Conservation (phyloP, 2,888 invertebrate genomes). For the Palloptera scutellata region DNA sequence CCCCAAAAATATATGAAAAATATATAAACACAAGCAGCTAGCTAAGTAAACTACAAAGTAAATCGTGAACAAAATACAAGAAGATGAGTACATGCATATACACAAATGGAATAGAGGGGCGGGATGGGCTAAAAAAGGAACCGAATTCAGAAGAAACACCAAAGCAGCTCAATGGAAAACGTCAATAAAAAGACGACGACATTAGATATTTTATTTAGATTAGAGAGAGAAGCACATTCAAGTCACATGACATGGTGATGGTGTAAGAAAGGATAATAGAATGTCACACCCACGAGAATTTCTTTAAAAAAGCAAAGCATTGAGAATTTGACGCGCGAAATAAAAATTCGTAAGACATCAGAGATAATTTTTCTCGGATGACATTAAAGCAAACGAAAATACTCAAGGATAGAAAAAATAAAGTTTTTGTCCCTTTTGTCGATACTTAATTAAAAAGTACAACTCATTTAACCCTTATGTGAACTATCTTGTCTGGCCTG, state of each 20-base stretch:
- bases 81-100: too few species aligned
- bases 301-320: slow-evolving; percentile 1
- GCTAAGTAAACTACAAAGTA: too few species aligned
- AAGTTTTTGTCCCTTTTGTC: not conserved
- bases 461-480: too few species aligned
- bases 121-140: too few species aligned
- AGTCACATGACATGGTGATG: not conserved
- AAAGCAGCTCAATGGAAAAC: not conserved
- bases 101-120: too few species aligned
- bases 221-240: not conserved
- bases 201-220: not conserved
- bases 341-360: not conserved
- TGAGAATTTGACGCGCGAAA: slow-evolving; percentile 3
- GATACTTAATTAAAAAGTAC: too few species aligned
- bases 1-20: too few species aligned
- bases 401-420: not conserved
- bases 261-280: slow-evolving; percentile 23
- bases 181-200: not conserved
- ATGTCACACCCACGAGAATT: slow-evolving; percentile 27
- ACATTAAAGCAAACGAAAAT: not conserved
- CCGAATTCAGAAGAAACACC: too few species aligned
- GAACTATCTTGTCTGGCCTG: too few species aligned
- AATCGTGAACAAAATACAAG: too few species aligned
- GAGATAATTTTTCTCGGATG: not conserved
- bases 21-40: too few species aligned